Evolutionary conservation across 2,888 invertebrate species (phyloP).

Genomic region (Deilephila elpenor): DNA sequence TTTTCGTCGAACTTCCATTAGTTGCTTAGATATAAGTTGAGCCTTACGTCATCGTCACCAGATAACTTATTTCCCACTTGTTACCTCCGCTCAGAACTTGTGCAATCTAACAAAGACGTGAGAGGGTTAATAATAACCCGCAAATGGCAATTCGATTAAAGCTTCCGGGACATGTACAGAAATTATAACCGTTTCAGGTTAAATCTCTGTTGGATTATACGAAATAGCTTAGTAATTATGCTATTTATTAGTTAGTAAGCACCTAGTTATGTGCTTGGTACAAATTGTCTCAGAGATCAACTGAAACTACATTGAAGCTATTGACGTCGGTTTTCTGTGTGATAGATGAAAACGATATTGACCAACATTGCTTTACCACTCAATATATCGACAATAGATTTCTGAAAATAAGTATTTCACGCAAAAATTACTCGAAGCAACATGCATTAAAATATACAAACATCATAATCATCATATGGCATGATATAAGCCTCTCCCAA

Average conservation of each 20-base stretch:
- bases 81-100: slow-evolving; percentile 2
- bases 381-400: too few relatives aligned
- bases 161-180: slow-evolving; percentile 6
- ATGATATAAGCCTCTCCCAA: too few relatives aligned
- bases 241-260: not conserved
- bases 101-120: slow-evolving; percentile 6
- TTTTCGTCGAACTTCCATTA: not conserved
- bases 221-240: not conserved
- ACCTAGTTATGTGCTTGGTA: too few relatives aligned
- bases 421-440: too few relatives aligned
- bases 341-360: too few relatives aligned
- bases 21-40: not conserved
- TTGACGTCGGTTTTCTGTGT: too few relatives aligned
- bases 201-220: not conserved
- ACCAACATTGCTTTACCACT: too few relatives aligned
- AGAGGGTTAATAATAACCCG: not conserved
- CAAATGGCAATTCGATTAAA: slow-evolving; percentile 6
- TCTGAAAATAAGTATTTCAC: too few relatives aligned
- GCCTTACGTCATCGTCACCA: slow-evolving; percentile 3
- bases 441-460: too few relatives aligned
- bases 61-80: slow-evolving; percentile 3
- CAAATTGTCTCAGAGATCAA: too few relatives aligned
- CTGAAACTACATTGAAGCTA: too few relatives aligned
- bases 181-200: not conserved
- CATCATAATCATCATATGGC: too few relatives aligned